Evolutionary conservation across 2,113 vertebrate genomes (phyloP), one percentile per base, ranked within the genome.

Genomic region (Anolis sagrei): DNA sequence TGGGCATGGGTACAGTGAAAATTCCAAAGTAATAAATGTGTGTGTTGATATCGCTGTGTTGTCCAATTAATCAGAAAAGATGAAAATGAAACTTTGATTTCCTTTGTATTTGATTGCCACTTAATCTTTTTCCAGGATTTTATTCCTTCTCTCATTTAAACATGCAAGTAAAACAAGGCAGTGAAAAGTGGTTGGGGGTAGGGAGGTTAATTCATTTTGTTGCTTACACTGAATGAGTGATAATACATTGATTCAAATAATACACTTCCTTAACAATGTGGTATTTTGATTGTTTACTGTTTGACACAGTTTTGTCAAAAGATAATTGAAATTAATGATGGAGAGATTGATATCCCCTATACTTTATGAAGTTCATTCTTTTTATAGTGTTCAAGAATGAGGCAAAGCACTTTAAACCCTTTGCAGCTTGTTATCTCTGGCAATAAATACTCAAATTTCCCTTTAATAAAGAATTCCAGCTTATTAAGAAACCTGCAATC

Each of bases 401-500:
- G 54, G 29, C 69, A 83, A 74, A 83, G 44, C 44, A 81, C 18
- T 70, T 81, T 18, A 78, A 34, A 73, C 58, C 68, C 73, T 73
- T 82, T 29, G n/a, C 58, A 70, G 6, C 23, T 83, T 32, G 36
- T 34, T 8, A 39, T 81, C 49, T 81, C 16, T 48, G 1, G 34
- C 64, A 81, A 32, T 70, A 10, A 6, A 14, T 81, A 51, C 68
- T 81, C 27, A 81, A n/a, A n/a, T n/a, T n/a, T n/a, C n/a, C n/a
- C n/a, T 81, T 81, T 19, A 6, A 27, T 21, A 68, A 66, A 25
- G 1, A 51, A 1, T 51, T 81, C 66, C 64, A 51, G 44, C 32
- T 69, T 81, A 23, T 70, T 51, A 70, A 70, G 27, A 27, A 44
- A 64, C 14, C 23, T 66, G 44, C 32, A 80, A 27, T 5, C 44